Base-by-base conservation (phyloP, 2,797 vertebrate species). In the Spinibarbus caldwelli region DNA sequence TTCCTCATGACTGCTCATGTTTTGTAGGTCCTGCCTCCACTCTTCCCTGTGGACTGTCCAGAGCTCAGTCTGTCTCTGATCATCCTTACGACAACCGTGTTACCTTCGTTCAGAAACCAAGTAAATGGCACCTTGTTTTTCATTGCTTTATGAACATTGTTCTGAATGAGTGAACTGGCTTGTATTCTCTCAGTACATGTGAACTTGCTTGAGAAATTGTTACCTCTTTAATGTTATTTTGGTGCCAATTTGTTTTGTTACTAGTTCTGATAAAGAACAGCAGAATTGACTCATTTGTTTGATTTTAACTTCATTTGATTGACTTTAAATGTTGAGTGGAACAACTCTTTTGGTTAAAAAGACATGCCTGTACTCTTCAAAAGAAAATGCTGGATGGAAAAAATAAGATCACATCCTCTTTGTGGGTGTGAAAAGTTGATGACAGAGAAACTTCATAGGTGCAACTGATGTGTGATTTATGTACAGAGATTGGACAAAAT, bases 41-140 rank as follows among this genome's bases (percentile, higher is more conserved):
- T 52, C 72, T 86, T 66, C 70, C 88, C 43, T 73, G 49, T 70
- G 64, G 73, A 78, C 73, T 90, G 49, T 86, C 67, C 47, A 90
- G 90, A 85, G 72, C 77, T 10, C 85, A 71, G 15, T 91, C 91
- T 0, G 9, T 85, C 62, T 70, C 43, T 34, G 87, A 90, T 29
- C 91, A 92, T 83, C 90, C 89, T 75, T 92, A 92, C 34, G 91
- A 92, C 73, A 92, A 92, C 72, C 90, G 91, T 11, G 64, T 89
- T 21, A n/a, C 89, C 64, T 86, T 89, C 31, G 82, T 89, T 64
- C 88, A 87, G 47, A 85, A 67, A 76, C 73, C 85, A 38, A 87
- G 85, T 85, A 49, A 49, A 34, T n/a, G 0, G 12, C 2, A 7
- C 17, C 23, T 31, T 31, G 10, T 43, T 62, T 45, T 62, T 66